Percentiles rank a stretch among this genome's conserved stretches.
Conservation (phyloP, 2,113 vertebrate genomes). For the Neodontobutis hainanensis region DNA sequence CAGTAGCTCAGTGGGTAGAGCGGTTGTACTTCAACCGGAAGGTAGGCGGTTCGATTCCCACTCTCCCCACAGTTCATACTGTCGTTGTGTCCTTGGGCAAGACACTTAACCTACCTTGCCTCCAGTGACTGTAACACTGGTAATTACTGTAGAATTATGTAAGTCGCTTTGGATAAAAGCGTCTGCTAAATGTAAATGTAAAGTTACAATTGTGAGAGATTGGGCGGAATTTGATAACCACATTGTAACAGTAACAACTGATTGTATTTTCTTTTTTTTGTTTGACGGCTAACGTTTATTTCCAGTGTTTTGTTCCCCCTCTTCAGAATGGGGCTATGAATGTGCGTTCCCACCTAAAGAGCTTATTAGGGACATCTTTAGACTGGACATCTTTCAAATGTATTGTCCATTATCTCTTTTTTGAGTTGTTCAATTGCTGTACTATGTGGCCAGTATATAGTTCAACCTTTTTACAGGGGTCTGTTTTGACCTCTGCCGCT, state of each 20-base stretch:
- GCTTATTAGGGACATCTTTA: conserved; percentile 10
- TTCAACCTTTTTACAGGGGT: no score
- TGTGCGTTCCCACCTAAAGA: conserved; percentile 18
- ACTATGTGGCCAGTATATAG: no score
- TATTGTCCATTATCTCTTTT: conserved; percentile 19
- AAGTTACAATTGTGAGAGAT: conserved; percentile 12
- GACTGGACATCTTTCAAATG: conserved; percentile 32
- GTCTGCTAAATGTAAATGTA: no score
- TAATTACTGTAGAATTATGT: no score
- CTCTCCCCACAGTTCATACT: no score
- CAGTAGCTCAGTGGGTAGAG: no score
- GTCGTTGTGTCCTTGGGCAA: no score
- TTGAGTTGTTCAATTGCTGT: background rate
- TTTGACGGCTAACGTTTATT: conserved; percentile 29
- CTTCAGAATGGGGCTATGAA: conserved; percentile 21
- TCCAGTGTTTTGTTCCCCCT: conserved; percentile 51
- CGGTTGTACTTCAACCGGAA: no score
- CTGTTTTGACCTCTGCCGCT: background rate
- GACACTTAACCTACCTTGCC: no score
- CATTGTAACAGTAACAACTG: conserved; percentile 17
- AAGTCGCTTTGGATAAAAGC: no score
- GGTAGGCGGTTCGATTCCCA: no score
- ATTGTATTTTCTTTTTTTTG: conserved; percentile 43
- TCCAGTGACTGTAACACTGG: no score
- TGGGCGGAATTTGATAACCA: conserved; percentile 2